These are phyloP conservation scores for Halictus rubicundus DNA, from an alignment of 1,140 invertebrate species.

Conservation along the genomic window DNA sequence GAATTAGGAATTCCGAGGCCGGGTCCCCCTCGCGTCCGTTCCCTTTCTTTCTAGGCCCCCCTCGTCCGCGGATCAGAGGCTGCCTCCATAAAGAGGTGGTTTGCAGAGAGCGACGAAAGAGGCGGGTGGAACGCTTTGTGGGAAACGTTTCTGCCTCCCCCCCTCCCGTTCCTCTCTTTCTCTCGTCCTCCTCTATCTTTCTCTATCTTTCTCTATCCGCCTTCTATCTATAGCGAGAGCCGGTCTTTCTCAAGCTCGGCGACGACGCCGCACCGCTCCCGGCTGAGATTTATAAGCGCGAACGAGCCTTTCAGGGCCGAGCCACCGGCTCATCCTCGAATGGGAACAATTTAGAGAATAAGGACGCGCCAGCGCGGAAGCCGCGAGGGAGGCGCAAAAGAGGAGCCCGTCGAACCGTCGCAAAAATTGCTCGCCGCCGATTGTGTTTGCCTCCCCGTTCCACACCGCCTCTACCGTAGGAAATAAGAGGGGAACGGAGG, in stretches of 20 bases:
- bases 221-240: constrained; percentile 23
- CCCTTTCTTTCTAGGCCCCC: neutral
- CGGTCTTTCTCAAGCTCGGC: constrained; percentile 21
- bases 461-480: neutral
- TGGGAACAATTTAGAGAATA: constrained; percentile 75
- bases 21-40: constrained; percentile 28
- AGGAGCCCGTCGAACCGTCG: constrained; percentile 28
- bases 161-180: neutral
- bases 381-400: neutral
- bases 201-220: too few species aligned
- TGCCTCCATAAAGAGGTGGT: constrained; percentile 64
- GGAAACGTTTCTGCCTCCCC: constrained; percentile 59
- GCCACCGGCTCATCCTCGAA: constrained; percentile 70
- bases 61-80: constrained; percentile 41
- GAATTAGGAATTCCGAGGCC: constrained; percentile 80
- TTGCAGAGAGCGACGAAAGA: constrained; percentile 51
- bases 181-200: neutral
- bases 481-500: neutral
- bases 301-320: constrained; percentile 71
- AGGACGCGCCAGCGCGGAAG: constrained; percentile 56
- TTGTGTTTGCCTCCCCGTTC: constrained; percentile 10
- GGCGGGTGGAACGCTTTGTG: constrained; percentile 61
- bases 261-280: constrained; percentile 41
- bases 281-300: constrained; percentile 77
- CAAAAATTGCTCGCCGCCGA: constrained; percentile 52